A percentile compares a stretch with the other conserved stretches of the same genome.
These are phyloP conservation scores for Vesta saturnalis DNA, from an alignment of 2,888 invertebrate species.

Conservation along the genomic window DNA sequence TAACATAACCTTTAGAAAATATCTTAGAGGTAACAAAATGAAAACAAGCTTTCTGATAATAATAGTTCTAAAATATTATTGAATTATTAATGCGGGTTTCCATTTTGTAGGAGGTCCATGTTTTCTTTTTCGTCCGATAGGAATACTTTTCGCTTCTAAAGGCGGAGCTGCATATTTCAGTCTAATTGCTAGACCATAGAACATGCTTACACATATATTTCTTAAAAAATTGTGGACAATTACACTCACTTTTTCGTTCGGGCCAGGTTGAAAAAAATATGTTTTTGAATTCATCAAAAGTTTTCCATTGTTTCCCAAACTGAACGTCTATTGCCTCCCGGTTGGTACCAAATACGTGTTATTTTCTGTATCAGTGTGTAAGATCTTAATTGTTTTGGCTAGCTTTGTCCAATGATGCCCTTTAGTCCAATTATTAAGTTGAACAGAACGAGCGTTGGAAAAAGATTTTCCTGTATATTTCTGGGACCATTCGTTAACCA, in stretches of 20 bases:
- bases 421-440: neutral
- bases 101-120: constrained; percentile 16
- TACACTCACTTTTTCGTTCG: neutral
- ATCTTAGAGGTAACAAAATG: too few species aligned
- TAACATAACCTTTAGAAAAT: too few species aligned
- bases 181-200: constrained; percentile 1
- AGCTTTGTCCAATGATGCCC: constrained; percentile 1
- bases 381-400: neutral
- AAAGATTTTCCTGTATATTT: neutral
- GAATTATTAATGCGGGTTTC: constrained; percentile 9
- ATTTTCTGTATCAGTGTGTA: neutral
- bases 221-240: neutral
- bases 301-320: neutral
- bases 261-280: neutral
- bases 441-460: neutral
- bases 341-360: neutral
- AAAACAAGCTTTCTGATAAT: too few species aligned
- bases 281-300: constrained; percentile 7
- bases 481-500: constrained; percentile 6
- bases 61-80: neutral
- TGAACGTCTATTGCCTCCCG: neutral
- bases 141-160: constrained; percentile 6
- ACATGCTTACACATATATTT: constrained; percentile 10
- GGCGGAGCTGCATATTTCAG: constrained; percentile 6
- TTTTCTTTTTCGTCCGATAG: constrained; percentile 10